phyloP scores from a whole-genome alignment of 2,797 vertebrate species.

The Galago senegalensis region DNA sequence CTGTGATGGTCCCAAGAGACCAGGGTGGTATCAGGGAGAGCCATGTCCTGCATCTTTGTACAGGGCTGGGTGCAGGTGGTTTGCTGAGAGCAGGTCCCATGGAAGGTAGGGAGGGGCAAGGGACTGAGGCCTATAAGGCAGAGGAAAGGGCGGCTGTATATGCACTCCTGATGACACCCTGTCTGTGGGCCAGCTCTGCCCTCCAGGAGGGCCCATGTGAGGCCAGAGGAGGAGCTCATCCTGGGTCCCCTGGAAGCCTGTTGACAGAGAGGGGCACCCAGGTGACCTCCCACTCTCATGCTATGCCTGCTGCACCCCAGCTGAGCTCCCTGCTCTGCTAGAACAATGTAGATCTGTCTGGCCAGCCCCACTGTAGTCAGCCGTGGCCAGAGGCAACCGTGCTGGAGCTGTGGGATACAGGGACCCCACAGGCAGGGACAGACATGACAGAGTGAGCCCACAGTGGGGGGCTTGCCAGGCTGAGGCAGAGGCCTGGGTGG shows the following conservation, averaged over 20 bases:
- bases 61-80: not conserved
- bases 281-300: fast-evolving
- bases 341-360: not conserved
- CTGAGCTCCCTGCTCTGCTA: not conserved
- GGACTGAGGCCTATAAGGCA: not conserved
- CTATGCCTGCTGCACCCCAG: fast-evolving
- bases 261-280: fast-evolving
- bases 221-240: not conserved
- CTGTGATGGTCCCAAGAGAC: not conserved
- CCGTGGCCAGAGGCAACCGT: fast-evolving
- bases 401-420: not conserved
- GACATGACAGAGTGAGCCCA: not conserved
- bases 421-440: not conserved
- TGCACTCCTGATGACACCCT: fast-evolving
- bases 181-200: fast-evolving
- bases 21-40: not conserved
- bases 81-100: not conserved
- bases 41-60: not conserved
- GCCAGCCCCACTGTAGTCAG: too few relatives aligned
- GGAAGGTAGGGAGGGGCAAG: not conserved
- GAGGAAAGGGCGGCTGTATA: fast-evolving
- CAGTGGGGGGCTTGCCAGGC: not conserved
- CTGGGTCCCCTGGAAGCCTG: fast-evolving
- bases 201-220: fast-evolving
- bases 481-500: not conserved